Conservation (phyloP, 2,113 vertebrate species). For the Pampusana beccarii region DNA sequence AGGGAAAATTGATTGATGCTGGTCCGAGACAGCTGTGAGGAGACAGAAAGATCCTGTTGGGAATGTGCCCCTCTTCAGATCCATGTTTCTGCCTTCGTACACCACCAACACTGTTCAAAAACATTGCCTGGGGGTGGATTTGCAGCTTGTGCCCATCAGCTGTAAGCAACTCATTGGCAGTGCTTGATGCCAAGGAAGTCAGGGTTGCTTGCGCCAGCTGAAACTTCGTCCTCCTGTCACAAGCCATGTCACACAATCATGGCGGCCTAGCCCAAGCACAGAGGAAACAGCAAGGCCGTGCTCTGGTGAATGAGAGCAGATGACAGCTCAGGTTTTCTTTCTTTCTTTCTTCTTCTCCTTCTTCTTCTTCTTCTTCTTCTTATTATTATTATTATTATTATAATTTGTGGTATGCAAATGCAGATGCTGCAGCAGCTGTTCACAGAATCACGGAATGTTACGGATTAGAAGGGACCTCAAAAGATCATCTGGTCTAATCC, state of each 20-base stretch:
- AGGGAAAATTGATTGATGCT: background rate
- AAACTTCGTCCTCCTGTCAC: background rate
- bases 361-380: too few relatives aligned
- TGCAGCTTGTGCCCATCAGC: background rate
- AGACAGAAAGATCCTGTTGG: background rate
- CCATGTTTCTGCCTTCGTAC: background rate
- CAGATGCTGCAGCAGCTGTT: constrained; percentile 26
- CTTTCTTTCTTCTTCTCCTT: background rate
- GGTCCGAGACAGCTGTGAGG: background rate
- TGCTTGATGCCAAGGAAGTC: background rate
- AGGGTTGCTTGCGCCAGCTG: background rate
- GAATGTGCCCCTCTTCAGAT: background rate
- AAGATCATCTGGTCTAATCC: too few relatives aligned
- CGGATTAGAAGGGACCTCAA: too few relatives aligned
- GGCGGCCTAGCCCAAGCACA: background rate
- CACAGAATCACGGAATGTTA: too few relatives aligned
- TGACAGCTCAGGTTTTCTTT: background rate
- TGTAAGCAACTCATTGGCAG: rapidly evolving
- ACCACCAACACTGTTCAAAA: background rate
- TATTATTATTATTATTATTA: background rate
- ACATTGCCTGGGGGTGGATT: rapidly evolving
- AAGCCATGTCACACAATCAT: rapidly evolving
- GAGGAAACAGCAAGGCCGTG: background rate
- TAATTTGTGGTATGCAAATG: background rate
- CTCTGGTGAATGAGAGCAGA: background rate